Evolutionary conservation across 64 coral and sea anemone species (phyloP).

Genomic region (Trachythela sp.): DNA sequence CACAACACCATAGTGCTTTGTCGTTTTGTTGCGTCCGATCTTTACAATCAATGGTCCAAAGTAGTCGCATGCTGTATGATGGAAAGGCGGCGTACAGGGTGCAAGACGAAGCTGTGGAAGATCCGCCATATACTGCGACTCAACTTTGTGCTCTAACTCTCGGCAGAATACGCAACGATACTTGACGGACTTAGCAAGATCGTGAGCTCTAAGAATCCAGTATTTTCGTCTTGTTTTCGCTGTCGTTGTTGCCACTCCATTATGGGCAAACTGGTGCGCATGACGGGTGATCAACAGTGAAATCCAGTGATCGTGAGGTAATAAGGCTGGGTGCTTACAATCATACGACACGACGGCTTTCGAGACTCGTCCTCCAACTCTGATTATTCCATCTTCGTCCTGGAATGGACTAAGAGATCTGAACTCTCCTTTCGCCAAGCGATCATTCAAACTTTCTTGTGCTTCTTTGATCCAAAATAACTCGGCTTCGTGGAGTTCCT

Average conservation of each 20-base stretch:
- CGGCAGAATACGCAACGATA: background rate
- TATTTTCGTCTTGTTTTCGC: conserved; percentile 45
- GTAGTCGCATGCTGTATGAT: conserved; percentile 30
- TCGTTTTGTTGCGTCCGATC: conserved; percentile 23
- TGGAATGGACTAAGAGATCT: conserved; percentile 22
- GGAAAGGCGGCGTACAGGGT: background rate
- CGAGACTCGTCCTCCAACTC: conserved; percentile 49
- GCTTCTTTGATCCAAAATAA: conserved; percentile 36
- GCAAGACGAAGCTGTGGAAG: background rate
- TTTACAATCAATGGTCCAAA: conserved; percentile 22
- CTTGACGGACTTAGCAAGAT: conserved; percentile 30
- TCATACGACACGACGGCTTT: conserved; percentile 42
- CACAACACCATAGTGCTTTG: conserved; percentile 20
- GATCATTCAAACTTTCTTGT: background rate
- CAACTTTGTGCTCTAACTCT: background rate
- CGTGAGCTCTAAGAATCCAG: conserved; percentile 30
- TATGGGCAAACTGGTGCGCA: conserved; percentile 36
- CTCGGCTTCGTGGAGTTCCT: conserved; percentile 34
- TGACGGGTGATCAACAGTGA: conserved; percentile 31
- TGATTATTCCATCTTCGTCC: conserved; percentile 24
- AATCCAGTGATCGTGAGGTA: conserved; percentile 27
- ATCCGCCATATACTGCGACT: conserved; percentile 15
- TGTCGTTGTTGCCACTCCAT: conserved; percentile 38
- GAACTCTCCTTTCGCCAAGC: conserved; percentile 36
- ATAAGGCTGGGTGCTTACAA: conserved; percentile 33